Base-by-base conservation (phyloP, 2,113 vertebrate genomes). In the Forbesichthys papilliferus region DNA sequence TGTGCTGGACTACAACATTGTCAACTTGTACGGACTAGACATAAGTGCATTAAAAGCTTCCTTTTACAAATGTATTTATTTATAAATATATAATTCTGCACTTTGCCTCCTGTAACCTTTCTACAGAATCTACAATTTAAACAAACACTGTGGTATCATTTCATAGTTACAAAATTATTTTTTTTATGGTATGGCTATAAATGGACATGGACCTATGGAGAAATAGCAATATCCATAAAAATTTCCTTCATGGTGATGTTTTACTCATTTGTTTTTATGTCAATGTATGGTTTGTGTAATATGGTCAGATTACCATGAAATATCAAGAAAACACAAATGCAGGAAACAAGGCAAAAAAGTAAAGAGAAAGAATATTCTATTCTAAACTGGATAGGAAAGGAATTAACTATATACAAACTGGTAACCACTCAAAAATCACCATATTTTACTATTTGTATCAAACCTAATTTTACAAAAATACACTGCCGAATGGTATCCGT, bases 101-200 rank as follows among this genome's bases (percentile, higher is more conserved):
- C 27, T 51, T 33, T 83, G 34, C 13, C 1, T 60, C 34, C 42
- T 46, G 36, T 61, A 13, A 11, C 14, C 20, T 61, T 58, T 58
- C 18, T 33, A 53, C 18, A 62, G 9, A 60, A 71, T 63, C 60
- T 13, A 68, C 87, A 79, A 85, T 27, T 27, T 66, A 83, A 88
- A 86, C 74, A 87, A 89, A 87, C 82, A 87, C 79, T 83, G 84
- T 63, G 73, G 77, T 83, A 82, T 91, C 79, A 89, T 92, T 91
- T 92, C 91, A 93, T 91, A 92, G 90, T 92, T 93, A 76, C 91
- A 93, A 92, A 92, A 90, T 84, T 71, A 55, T 68, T 61, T 77
- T 77, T 85, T 88, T 81, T 85, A 80, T 84, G 83, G 83, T 85
- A 88, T 89, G 88, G 85, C 84, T 89, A 86, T 69, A 88, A 74